These are phyloP conservation scores for Lasius platythorax DNA, from an alignment of 2,888 invertebrate genomes.

Conservation along the genomic window DNA sequence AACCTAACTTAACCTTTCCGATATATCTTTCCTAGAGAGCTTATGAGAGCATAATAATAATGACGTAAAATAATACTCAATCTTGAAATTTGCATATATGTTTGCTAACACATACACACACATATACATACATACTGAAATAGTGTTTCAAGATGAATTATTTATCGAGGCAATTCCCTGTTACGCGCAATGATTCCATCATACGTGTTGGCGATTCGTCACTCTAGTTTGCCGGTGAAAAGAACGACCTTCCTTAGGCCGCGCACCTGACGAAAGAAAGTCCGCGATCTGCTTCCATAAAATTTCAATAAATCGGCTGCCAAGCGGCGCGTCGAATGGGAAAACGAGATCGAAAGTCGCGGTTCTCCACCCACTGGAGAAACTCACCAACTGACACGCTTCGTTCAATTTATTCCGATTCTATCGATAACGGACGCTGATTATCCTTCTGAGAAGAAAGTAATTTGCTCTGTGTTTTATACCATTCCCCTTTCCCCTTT, in stretches of 20 bases:
- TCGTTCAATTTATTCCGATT: slow-evolving; percentile 43
- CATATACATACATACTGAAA: background rate
- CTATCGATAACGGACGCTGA: slow-evolving; percentile 33
- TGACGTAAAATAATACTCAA: background rate
- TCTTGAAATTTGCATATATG: background rate
- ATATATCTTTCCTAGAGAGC: background rate
- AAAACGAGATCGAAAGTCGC: slow-evolving; percentile 52
- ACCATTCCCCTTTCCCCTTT: background rate
- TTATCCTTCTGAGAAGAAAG: slow-evolving; percentile 26
- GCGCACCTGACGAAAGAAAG: slow-evolving; percentile 69
- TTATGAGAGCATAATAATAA: background rate
- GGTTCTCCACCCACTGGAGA: slow-evolving; percentile 50
- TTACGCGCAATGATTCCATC: slow-evolving; percentile 6
- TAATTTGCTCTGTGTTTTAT: background rate
- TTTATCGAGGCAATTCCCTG: background rate
- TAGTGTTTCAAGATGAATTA: background rate
- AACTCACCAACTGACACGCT: slow-evolving; percentile 48
- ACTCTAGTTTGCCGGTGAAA: slow-evolving; percentile 61
- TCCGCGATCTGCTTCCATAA: slow-evolving; percentile 75
- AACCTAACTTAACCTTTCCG: too few species aligned
- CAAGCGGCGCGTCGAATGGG: slow-evolving; percentile 71
- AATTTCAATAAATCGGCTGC: slow-evolving; percentile 77
- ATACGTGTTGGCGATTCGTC: background rate
- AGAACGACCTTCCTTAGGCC: slow-evolving; percentile 70
- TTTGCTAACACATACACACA: background rate